Evolutionary conservation across 2,888 invertebrate species (phyloP).

Genomic region (Synanthedon formicaeformis): DNA sequence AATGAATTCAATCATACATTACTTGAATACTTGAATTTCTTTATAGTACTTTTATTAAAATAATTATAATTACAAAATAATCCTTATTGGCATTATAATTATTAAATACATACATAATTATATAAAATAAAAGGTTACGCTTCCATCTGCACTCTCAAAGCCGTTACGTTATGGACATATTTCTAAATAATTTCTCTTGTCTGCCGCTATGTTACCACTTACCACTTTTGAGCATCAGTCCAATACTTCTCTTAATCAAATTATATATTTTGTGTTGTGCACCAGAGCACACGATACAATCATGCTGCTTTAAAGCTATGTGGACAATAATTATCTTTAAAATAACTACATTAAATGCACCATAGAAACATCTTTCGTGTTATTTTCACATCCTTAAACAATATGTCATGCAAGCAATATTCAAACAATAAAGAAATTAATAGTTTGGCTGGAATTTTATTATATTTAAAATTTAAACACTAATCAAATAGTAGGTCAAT

Average conservation of each 20-base stretch:
- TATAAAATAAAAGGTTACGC: slow-evolving; percentile 45
- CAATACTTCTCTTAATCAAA: slow-evolving; percentile 36
- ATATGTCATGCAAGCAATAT: slow-evolving; percentile 54
- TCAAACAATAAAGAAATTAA: slow-evolving; percentile 16
- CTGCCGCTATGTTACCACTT: slow-evolving; percentile 23
- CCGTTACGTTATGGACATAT: slow-evolving; percentile 47
- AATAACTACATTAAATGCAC: slow-evolving; percentile 68
- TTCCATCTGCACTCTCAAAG: slow-evolving; percentile 46
- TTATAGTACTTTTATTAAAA: slow-evolving; percentile 63
- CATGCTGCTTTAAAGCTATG: slow-evolving; percentile 56
- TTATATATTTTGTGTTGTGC: slow-evolving; percentile 47
- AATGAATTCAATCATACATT: slow-evolving; percentile 70
- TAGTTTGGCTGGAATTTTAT: slow-evolving; percentile 31
- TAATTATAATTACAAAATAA: slow-evolving; percentile 69
- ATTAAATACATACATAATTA: slow-evolving; percentile 50
- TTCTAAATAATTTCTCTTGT: slow-evolving; percentile 29
- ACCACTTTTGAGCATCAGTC: slow-evolving; percentile 52
- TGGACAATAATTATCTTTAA: slow-evolving; percentile 50
- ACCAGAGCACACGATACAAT: slow-evolving; percentile 17
- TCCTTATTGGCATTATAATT: slow-evolving; percentile 57
- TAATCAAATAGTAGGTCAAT: slow-evolving; percentile 2
- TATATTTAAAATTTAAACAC: slow-evolving; percentile 15
- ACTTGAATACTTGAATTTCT: slow-evolving; percentile 62
- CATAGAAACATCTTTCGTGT: slow-evolving; percentile 41
- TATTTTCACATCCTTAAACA: slow-evolving; percentile 23